phyloP scores from a whole-genome alignment of 2,797 vertebrate genomes.

The Pteropus rufus region DNA sequence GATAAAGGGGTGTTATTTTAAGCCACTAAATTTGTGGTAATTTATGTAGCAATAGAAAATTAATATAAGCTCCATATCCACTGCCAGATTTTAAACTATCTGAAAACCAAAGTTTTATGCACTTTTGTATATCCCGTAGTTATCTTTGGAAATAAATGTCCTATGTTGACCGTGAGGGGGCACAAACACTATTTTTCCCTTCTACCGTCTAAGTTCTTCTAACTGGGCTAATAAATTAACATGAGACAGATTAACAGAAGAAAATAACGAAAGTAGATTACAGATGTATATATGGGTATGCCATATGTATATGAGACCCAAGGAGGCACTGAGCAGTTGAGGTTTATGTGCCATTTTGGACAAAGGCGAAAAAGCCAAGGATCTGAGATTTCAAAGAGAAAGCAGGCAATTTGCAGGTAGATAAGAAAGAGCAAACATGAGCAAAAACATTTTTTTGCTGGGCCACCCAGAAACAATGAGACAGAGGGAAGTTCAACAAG shows the following conservation, averaged over 20 bases:
- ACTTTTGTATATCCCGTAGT: neutral
- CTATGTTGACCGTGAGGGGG: neutral
- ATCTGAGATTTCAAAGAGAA: neutral
- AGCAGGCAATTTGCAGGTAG: neutral
- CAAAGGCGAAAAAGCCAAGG: neutral
- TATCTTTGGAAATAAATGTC: slow-evolving; percentile 26
- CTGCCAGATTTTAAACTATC: neutral
- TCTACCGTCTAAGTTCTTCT: neutral
- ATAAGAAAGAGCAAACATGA: neutral
- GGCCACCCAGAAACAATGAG: neutral
- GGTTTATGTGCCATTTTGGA: neutral
- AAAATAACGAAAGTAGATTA: neutral
- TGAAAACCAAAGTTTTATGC: slow-evolving; percentile 10
- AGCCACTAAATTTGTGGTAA: neutral
- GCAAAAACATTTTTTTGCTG: neutral
- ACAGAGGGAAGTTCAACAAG: neutral
- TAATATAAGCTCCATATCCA: neutral
- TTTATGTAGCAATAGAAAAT: neutral
- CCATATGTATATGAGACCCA: neutral
- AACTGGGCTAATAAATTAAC: neutral
- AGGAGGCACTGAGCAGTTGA: neutral
- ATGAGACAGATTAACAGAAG: neutral
- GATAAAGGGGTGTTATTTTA: neutral
- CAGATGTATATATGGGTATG: neutral
- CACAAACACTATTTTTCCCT: neutral